Conservation (phyloP, 2,888 invertebrate genomes). For the Limnephilus rhombicus region DNA sequence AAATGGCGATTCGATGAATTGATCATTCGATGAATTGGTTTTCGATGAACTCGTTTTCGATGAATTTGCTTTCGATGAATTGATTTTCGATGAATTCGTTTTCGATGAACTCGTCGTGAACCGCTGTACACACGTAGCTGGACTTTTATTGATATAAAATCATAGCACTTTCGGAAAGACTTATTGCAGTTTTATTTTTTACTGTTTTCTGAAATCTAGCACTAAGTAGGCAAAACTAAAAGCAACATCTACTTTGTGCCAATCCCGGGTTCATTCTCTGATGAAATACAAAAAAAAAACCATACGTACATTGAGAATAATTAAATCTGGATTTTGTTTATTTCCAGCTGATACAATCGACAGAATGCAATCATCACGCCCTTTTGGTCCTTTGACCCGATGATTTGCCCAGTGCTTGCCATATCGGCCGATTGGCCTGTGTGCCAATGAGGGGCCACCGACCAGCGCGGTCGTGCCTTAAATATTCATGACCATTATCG, state of each 20-base stretch:
- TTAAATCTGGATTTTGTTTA: not conserved
- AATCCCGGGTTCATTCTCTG: not conserved
- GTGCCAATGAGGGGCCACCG: not conserved
- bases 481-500: constrained; percentile 26
- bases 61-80: no score
- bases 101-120: no score
- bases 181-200: no score
- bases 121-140: no score
- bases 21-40: no score
- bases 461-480: constrained; percentile 40
- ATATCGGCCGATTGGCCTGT: not conserved
- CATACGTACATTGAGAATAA: not conserved
- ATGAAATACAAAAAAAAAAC: not conserved
- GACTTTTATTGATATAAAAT: no score
- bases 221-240: no score
- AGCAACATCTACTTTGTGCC: not conserved
- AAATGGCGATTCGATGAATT: no score
- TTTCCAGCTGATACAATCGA: not conserved
- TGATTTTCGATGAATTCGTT: no score
- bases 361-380: not conserved
- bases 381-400: constrained; percentile 22
- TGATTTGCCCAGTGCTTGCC: not conserved
- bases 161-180: no score
- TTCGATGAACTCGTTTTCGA: no score
- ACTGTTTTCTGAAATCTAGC: no score